Evolutionary conservation across 2,113 vertebrate genomes (phyloP), one percentile per base, ranked within the genome.

Genomic region (Acanthochromis polyacanthus): DNA sequence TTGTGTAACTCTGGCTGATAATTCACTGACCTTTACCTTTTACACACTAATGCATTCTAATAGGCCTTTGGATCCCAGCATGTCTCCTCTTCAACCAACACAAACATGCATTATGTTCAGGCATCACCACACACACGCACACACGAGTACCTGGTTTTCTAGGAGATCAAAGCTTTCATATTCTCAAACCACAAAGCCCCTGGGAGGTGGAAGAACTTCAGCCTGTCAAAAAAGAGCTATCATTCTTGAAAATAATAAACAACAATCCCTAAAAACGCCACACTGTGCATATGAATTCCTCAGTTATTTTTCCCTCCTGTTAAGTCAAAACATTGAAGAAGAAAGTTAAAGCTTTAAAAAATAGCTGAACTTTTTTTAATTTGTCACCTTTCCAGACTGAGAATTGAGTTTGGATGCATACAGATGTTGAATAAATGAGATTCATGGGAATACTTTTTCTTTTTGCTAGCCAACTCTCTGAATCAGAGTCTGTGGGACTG

Each of bases 1-100:
- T 88, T 92, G 85, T 88, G 85, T 89, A 92, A 92, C 81, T 84
- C 87, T 84, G 68, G 78, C 77, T 88, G 87, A 87, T 92, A 89
- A 93, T 91, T 90, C 89, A 84, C 82, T 92, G 89, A 93, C 87
- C 89, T 93, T 93, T 93, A 77, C 78, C 76, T 79, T 88, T 87
- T 89, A 70, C 85, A 61, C 75, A 81, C 79, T 90, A 89, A 93
- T 93, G 91, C 89, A 91, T 89, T 84, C 64, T 89, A 90, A 89
- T 93, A 68, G 78, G 75, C 58, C 55, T 68, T 63, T 55, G 61
- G 30, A 81, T 86, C 79, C 61, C 79, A 82, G 58, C 57, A 76
- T 71, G 71, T 32, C 52, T 75, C 50, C 72, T 81, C 58, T 83
- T 38, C 65, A 48, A 72, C 22, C 50, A 76, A 23, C 63, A 84